Conservation (phyloP, 1,140 invertebrate genomes). For the Lethrus apterus region DNA sequence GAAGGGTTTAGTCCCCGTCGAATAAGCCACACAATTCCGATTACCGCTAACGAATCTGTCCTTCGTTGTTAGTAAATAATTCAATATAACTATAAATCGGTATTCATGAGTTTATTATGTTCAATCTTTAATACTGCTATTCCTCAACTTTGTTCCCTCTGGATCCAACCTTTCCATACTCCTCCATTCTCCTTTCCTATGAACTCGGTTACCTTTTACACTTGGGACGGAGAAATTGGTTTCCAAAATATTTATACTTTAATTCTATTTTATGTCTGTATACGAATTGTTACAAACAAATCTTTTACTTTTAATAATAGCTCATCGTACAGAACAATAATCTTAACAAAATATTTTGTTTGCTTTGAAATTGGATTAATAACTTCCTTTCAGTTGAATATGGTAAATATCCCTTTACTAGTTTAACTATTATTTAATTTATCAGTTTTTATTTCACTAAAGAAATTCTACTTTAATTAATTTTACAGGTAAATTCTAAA, state of each 20-base stretch:
- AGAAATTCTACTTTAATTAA: too few species aligned
- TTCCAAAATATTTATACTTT: constrained; percentile 22
- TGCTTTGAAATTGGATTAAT: too few species aligned
- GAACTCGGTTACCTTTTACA: constrained; percentile 17
- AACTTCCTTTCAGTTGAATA: too few species aligned
- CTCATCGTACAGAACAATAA: too few species aligned
- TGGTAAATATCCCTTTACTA: too few species aligned
- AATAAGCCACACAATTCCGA: constrained; percentile 3
- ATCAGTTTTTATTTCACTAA: too few species aligned
- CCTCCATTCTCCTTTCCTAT: constrained; percentile 12
- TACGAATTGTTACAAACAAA: constrained; percentile 17
- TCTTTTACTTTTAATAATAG: constrained; percentile 15
- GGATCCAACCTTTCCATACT: constrained; percentile 15
- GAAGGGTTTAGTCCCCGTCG: background rate
- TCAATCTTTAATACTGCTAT: constrained; percentile 22
- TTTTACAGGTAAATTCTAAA: too few species aligned
- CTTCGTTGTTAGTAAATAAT: constrained; percentile 19
- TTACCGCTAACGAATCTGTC: constrained; percentile 13
- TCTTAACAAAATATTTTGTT: too few species aligned
- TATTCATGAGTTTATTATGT: constrained; percentile 25
- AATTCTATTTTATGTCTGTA: constrained; percentile 18
- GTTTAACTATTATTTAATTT: too few species aligned
- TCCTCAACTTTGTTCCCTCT: constrained; percentile 16
- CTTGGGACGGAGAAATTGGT: constrained; percentile 18
- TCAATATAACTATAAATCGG: constrained; percentile 22